Percentiles rank a stretch among this genome's conserved stretches.
These are phyloP conservation scores for Panurus biarmicus DNA, from an alignment of 2,113 vertebrate species.

Conservation along the genomic window DNA sequence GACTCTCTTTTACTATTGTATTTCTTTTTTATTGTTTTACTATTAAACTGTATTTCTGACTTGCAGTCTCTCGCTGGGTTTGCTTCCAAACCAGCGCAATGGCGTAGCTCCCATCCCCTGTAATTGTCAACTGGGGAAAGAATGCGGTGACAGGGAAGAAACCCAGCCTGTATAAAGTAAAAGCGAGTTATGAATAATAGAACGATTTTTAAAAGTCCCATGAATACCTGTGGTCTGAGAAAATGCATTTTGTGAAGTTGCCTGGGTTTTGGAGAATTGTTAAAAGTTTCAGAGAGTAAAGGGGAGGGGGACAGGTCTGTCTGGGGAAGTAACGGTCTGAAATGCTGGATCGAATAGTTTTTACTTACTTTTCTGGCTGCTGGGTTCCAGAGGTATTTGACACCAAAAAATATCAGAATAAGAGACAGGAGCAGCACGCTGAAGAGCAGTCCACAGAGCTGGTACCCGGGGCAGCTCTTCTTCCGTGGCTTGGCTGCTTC, in stretches of 20 bases:
- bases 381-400: slow-evolving; percentile 68
- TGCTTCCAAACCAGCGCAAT: no score
- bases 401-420: slow-evolving; percentile 63
- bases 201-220: slow-evolving; percentile 11
- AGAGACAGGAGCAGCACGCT: slow-evolving; percentile 56
- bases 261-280: not conserved
- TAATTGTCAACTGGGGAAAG: slow-evolving; percentile 29
- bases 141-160: slow-evolving; percentile 11
- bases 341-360: not conserved
- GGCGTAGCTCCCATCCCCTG: slow-evolving; percentile 4
- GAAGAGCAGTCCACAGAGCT: slow-evolving; percentile 64
- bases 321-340: not conserved
- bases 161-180: not conserved
- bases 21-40: no score
- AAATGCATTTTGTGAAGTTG: not conserved
- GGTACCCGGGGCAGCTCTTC: slow-evolving; percentile 62
- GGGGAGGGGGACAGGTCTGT: not conserved
- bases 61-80: no score
- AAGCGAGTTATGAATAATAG: slow-evolving; percentile 39
- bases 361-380: slow-evolving; percentile 73
- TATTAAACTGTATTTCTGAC: no score
- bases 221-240: not conserved
- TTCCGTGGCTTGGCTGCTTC: slow-evolving; percentile 57
- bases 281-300: not conserved
- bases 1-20: no score